Conservation (phyloP, 2,888 invertebrate genomes). For the Corbicula japonica region DNA sequence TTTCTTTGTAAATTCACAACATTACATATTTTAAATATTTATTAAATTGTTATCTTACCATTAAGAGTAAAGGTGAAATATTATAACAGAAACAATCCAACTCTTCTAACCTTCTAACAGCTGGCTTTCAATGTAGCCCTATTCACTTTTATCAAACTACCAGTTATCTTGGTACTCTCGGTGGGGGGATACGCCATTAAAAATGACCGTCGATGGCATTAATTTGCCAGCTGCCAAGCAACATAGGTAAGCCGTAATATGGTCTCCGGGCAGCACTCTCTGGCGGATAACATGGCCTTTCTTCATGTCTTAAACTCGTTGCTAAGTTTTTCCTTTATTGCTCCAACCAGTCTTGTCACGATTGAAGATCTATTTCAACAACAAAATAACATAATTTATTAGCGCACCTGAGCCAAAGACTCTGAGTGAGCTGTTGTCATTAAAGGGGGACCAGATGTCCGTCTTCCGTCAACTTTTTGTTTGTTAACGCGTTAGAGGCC, state of each 20-base stretch:
- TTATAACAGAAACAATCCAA: too few species aligned
- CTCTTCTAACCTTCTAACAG: too few species aligned
- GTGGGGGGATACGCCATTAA: neutral
- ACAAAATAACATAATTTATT: too few species aligned
- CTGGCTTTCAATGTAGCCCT: constrained; percentile 21
- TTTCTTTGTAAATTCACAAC: neutral
- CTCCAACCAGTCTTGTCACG: constrained; percentile 35
- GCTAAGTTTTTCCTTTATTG: neutral
- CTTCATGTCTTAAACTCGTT: neutral
- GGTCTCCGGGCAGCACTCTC: constrained; percentile 10
- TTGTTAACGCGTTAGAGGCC: too few species aligned
- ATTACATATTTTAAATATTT: neutral
- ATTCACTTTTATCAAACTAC: constrained; percentile 3
- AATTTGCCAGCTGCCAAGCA: constrained; percentile 17
- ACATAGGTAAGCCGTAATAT: constrained; percentile 28
- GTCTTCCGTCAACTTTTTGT: too few species aligned
- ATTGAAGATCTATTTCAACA: constrained; percentile 16
- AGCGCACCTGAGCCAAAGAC: too few species aligned
- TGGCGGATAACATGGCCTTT: constrained; percentile 1
- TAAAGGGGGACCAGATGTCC: too few species aligned
- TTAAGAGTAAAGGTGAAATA: too few species aligned
- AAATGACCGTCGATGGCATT: constrained; percentile 22
- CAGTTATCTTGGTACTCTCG: constrained; percentile 5
- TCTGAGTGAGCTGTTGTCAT: too few species aligned
- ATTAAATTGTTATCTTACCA: constrained; percentile 1